These are phyloP conservation scores for Drosophila quadrilineata DNA, from an alignment of 1,140 invertebrate species.

Conservation along the genomic window DNA sequence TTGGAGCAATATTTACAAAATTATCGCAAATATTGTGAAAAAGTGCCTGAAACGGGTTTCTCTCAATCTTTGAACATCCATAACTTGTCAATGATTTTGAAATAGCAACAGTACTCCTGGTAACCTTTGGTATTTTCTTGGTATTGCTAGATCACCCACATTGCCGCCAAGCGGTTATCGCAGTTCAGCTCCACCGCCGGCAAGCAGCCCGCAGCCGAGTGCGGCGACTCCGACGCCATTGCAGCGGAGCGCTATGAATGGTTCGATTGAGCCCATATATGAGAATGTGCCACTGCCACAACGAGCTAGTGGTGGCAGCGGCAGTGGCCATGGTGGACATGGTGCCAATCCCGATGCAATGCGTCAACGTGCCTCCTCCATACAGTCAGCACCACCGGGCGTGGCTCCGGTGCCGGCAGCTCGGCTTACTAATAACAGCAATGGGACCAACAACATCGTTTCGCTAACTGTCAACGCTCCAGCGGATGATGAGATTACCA, in stretches of 20 bases:
- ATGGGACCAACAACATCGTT: slow-evolving; percentile 42
- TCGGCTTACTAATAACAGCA: slow-evolving; percentile 25
- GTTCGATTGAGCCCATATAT: slow-evolving; percentile 87
- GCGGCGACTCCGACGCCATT: slow-evolving; percentile 44
- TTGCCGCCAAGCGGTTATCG: slow-evolving; percentile 68
- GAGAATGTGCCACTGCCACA: slow-evolving; percentile 89
- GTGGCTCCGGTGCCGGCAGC: slow-evolving; percentile 71
- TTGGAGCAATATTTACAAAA: too few species aligned
- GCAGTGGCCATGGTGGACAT: slow-evolving; percentile 22
- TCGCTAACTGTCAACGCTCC: slow-evolving; percentile 52
- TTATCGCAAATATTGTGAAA: too few species aligned
- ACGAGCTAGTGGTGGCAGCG: slow-evolving; percentile 80
- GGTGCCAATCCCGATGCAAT: slow-evolving; percentile 71
- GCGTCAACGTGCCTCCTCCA: slow-evolving; percentile 85
- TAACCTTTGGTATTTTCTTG: too few species aligned
- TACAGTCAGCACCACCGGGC: slow-evolving; percentile 85
- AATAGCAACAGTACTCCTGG: too few species aligned
- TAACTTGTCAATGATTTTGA: too few species aligned
- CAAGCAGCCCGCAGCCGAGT: slow-evolving; percentile 55
- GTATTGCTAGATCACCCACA: slow-evolving; percentile 52
- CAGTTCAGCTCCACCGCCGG: slow-evolving; percentile 56
- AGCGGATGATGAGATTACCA: slow-evolving; percentile 54
- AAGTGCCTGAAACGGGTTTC: too few species aligned
- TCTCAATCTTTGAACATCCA: too few species aligned
- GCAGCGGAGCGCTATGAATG: slow-evolving; percentile 67